Percentiles rank a stretch among this genome's conserved stretches.
Conservation (phyloP, 2,888 invertebrate genomes). For the Synanthedon tipuliformis region DNA sequence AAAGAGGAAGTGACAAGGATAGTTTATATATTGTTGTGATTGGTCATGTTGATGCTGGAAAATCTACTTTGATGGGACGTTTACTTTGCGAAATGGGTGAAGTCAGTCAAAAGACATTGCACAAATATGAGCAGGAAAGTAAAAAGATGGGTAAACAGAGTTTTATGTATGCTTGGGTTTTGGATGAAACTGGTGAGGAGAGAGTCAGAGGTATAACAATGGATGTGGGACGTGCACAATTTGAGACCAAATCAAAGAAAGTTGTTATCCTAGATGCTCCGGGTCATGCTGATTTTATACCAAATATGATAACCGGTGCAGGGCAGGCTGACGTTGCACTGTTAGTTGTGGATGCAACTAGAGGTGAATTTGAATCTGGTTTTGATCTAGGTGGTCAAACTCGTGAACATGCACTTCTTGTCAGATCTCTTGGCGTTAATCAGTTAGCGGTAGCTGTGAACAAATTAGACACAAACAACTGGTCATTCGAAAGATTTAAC, state of each 20-base stretch:
- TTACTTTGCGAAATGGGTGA: slow-evolving; percentile 88
- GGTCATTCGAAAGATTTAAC: slow-evolving; percentile 91
- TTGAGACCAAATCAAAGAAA: slow-evolving; percentile 87
- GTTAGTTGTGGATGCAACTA: slow-evolving; percentile 93
- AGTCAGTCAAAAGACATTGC: slow-evolving; percentile 88
- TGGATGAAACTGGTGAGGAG: slow-evolving; percentile 99
- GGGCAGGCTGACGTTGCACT: slow-evolving; percentile 98
- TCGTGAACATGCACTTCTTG: slow-evolving; percentile 94
- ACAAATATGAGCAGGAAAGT: slow-evolving; percentile 97
- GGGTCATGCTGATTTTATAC: slow-evolving; percentile 99
- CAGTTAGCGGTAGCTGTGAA: slow-evolving; percentile 96
- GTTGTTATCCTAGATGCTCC: slow-evolving; percentile 95
- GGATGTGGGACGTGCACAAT: slow-evolving; percentile 95
- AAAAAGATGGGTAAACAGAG: slow-evolving; percentile 97
- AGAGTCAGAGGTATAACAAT: slow-evolving; percentile 97
- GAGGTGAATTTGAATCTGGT: slow-evolving; percentile 99
- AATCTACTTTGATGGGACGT: slow-evolving; percentile 97
- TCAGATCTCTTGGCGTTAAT: slow-evolving; percentile 88
- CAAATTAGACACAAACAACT: slow-evolving; percentile 95
- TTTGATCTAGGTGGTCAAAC: slow-evolving; percentile 99
- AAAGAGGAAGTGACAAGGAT: slow-evolving; percentile 84
- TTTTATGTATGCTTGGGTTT: slow-evolving; percentile 98
- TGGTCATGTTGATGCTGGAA: slow-evolving; percentile 98
- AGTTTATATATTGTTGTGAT: slow-evolving; percentile 92
- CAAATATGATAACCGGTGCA: slow-evolving; percentile 99